A percentile compares a stretch with the other conserved stretches of the same genome.
phyloP scores from a whole-genome alignment of 2,797 vertebrate species.

The Falco berigora region DNA sequence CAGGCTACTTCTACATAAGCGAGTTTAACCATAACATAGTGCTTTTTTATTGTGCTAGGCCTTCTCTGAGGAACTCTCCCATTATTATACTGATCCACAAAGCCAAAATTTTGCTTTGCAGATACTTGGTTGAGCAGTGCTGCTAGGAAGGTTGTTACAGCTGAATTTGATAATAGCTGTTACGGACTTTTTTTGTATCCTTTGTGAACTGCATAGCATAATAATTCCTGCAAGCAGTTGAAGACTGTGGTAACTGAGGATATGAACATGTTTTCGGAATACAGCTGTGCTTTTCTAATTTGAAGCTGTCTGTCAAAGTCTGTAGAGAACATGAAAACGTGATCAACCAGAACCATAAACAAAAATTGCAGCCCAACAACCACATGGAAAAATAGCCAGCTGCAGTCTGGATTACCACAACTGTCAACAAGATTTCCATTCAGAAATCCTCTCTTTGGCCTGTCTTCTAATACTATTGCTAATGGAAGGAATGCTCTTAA shows the following conservation, averaged over 20 bases:
- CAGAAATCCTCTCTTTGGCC: conserved; percentile 48
- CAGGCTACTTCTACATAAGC: neutral
- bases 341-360: conserved; percentile 23
- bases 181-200: neutral
- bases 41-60: neutral
- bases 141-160: neutral
- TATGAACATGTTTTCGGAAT: neutral
- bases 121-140: neutral
- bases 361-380: neutral
- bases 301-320: neutral
- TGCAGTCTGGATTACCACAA: conserved; percentile 14
- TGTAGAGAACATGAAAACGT: conserved; percentile 1
- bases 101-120: neutral
- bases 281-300: neutral
- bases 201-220: neutral
- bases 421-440: conserved; percentile 58
- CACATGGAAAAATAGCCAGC: conserved; percentile 3
- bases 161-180: neutral
- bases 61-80: neutral
- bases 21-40: rapidly evolving
- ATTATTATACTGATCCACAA: neutral
- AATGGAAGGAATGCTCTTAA: conserved; percentile 49
- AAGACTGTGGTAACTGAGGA: neutral
- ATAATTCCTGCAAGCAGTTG: neutral
- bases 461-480: neutral